Evolutionary conservation across 2,113 vertebrate species (phyloP).

Genomic region (Electrona antarctica): DNA sequence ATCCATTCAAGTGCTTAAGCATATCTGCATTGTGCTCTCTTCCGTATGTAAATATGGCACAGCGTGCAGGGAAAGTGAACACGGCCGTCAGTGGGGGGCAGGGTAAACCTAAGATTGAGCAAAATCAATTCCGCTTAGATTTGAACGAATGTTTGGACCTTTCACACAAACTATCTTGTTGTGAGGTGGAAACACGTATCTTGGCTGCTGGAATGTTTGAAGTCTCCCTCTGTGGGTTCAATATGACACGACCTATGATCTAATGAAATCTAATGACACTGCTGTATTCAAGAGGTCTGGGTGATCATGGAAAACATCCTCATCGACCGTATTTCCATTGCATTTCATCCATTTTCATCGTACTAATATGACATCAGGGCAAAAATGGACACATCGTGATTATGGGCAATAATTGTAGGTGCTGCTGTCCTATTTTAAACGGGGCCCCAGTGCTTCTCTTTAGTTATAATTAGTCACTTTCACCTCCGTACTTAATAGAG

Average conservation of each 20-base stretch:
- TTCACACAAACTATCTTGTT: no score
- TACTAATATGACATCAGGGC: neutral
- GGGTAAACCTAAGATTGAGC: no score
- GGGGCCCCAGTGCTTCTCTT: conserved; percentile 2
- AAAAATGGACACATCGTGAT: conserved; percentile 54
- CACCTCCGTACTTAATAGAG: conserved; percentile 36
- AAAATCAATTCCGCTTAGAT: no score
- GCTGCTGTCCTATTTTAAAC: conserved; percentile 49
- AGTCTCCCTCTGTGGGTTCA: no score
- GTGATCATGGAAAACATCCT: conserved; percentile 7
- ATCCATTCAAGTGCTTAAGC: conserved; percentile 17
- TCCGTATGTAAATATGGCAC: conserved; percentile 47
- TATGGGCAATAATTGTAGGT: neutral
- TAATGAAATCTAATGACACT: conserved; percentile 6
- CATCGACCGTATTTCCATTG: no score
- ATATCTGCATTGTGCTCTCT: conserved; percentile 5
- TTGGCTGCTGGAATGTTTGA: no score
- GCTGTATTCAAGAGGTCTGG: conserved; percentile 32
- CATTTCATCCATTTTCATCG: neutral
- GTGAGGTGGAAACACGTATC: no score
- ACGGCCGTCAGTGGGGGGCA: no score
- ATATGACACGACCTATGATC: no score
- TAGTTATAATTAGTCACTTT: conserved; percentile 48
- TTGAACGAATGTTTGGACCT: no score
- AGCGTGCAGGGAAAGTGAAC: no score